A percentile compares a stretch with the other conserved stretches of the same genome.
Conservation (phyloP, 2,888 invertebrate species). For the Toxonevra muliebris region DNA sequence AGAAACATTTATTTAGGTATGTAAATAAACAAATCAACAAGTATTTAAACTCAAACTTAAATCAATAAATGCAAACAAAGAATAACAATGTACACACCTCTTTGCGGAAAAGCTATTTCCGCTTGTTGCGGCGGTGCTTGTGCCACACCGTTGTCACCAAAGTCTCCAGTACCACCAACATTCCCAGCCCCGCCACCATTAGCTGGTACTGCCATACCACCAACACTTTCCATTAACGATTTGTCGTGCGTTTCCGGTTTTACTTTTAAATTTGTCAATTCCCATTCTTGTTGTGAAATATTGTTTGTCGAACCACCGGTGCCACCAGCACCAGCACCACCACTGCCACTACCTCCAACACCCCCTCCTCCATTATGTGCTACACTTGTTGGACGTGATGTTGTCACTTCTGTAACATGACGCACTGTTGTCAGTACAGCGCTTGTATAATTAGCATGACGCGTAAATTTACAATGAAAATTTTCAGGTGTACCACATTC, state of each 20-base stretch:
- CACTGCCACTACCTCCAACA: not conserved
- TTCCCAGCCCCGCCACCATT: slow-evolving; percentile 16
- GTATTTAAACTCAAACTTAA: too few species aligned
- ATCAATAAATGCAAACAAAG: not conserved
- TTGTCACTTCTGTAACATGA: slow-evolving; percentile 46
- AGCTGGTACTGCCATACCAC: slow-evolving; percentile 3
- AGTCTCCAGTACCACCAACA: not conserved
- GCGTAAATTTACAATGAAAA: slow-evolving; percentile 92
- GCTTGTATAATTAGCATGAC: slow-evolving; percentile 87
- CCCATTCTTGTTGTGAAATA: slow-evolving; percentile 64
- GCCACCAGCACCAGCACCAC: too few species aligned
- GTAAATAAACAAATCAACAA: not conserved
- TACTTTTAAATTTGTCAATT: slow-evolving; percentile 62
- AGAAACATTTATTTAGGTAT: too few species aligned
- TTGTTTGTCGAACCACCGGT: slow-evolving; percentile 23
- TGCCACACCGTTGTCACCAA: slow-evolving; percentile 14
- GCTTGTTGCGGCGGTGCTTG: slow-evolving; percentile 20
- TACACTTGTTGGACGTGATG: slow-evolving; percentile 46
- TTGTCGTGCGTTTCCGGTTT: slow-evolving; percentile 56
- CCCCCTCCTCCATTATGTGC: slow-evolving; percentile 24
- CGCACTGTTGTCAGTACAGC: slow-evolving; percentile 78
- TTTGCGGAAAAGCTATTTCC: slow-evolving; percentile 31
- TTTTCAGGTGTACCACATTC: slow-evolving; percentile 90
- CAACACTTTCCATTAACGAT: not conserved
- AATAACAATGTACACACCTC: slow-evolving; percentile 23